These are phyloP conservation scores for Phylloscopus collybita DNA, from an alignment of 2,797 vertebrate genomes.

Conservation along the genomic window DNA sequence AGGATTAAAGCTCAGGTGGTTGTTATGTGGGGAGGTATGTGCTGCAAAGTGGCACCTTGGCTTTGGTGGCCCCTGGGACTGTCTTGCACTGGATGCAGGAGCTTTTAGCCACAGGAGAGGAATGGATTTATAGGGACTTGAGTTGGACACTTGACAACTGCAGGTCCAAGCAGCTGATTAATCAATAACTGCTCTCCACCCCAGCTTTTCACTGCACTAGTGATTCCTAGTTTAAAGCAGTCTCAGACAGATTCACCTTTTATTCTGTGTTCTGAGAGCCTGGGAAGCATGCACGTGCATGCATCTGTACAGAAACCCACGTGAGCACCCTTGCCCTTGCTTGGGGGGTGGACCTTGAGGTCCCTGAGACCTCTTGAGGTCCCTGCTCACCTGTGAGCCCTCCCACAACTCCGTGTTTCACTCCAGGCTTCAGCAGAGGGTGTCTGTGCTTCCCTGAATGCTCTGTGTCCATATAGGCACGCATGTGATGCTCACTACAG, in stretches of 20 bases:
- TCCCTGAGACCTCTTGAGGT: neutral
- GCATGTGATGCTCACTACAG: neutral
- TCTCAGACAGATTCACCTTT: neutral
- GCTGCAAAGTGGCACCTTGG: neutral
- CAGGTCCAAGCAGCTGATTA: neutral
- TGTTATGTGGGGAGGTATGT: neutral
- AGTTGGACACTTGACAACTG: neutral
- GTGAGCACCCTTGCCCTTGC: neutral
- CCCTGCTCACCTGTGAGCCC: neutral
- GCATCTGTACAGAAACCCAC: rapidly evolving
- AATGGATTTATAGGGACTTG: neutral
- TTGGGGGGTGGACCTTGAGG: neutral
- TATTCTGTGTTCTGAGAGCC: neutral
- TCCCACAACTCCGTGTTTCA: neutral
- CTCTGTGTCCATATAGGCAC: rapidly evolving
- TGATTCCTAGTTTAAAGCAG: neutral
- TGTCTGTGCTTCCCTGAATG: neutral
- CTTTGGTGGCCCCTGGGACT: neutral
- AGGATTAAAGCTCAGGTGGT: neutral
- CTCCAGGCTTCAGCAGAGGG: neutral
- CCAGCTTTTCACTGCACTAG: neutral
- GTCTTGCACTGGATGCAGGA: neutral
- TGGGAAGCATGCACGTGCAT: neutral
- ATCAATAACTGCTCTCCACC: neutral
- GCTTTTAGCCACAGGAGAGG: neutral